Base-by-base conservation (phyloP, 2,113 vertebrate species). In the Oxyruncus cristatus region DNA sequence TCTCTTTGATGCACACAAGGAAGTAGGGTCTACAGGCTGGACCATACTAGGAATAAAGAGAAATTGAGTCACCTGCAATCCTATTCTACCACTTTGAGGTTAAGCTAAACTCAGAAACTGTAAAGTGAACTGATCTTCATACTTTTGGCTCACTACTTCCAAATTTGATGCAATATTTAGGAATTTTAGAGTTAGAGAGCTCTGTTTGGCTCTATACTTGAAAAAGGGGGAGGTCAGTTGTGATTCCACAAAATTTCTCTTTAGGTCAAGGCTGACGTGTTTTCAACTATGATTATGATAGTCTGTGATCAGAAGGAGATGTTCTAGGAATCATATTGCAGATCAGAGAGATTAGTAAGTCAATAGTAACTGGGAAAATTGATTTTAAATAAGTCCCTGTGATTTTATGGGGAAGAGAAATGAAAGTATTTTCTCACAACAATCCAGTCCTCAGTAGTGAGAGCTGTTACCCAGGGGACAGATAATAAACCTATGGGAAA, bases 401-500 rank as follows among this genome's bases (percentile, higher is more conserved):
- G 32, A 67, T 90, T 88, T 85, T 88, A 46, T 27, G 11, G 37
- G 20, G 16, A 77, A 78, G 55, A 88, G 19, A 76, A 70, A 82
- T 42, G 4, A 28, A 24, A 90, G 12, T 32, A 46, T 70, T 49
- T 5, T 0, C 0, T 58, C 17, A 37, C 28, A 52, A 62, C 27
- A 78, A 71, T 62, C 8, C 19, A 62, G 41, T 56, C 21, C 49
- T 83, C 26, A 28, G 35, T 27, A 87, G 33, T 41, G 21, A 84
- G 24, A 73, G 24, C 19, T 70, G 85, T 78, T 56, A 67, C 33
- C 20, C 39, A 68, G 39, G 74, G 71, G 32, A 80, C 17, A 79
- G 26, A 26, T 67, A 35, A 59, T 33, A 68, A 90, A 82, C 3
- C 12, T 59, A 12, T 2, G 67, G n/a, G 39, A 88, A 59, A 72